Evolutionary conservation across 2,113 vertebrate genomes (phyloP).

Genomic region (Hipposideros armiger): DNA sequence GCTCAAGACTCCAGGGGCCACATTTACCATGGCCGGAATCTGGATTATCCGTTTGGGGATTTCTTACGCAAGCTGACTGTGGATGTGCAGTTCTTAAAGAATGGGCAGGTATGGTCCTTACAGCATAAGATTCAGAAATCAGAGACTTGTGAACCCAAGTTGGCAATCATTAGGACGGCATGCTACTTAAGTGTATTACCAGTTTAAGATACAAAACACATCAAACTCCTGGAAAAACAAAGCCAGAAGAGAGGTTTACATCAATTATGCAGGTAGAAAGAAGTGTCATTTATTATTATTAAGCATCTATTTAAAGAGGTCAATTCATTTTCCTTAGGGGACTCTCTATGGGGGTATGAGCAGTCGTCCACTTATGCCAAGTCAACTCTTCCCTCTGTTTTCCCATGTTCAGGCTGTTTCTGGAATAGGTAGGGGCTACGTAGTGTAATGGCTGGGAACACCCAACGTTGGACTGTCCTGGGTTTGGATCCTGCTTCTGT

Average conservation of each 20-base stretch:
- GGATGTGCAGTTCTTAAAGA: slow-evolving; percentile 90
- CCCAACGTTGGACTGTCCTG: not conserved
- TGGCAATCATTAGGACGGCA: not conserved
- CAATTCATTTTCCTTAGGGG: not conserved
- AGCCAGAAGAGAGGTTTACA: not conserved
- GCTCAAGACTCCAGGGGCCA: slow-evolving; percentile 92
- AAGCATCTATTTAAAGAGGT: not conserved
- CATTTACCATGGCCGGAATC: slow-evolving; percentile 95
- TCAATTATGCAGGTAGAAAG: not conserved
- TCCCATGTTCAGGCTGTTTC: not conserved
- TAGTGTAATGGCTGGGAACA: not conserved
- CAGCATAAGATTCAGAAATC: not conserved
- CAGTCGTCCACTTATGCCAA: not conserved
- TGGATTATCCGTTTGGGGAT: slow-evolving; percentile 91
- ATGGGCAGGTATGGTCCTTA: slow-evolving; percentile 88
- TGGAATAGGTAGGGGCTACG: not conserved
- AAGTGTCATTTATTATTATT: not conserved
- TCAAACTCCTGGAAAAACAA: not conserved
- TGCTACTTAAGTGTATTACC: not conserved
- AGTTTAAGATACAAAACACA: not conserved
- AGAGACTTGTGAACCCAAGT: not conserved
- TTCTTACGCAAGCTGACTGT: slow-evolving; percentile 92
- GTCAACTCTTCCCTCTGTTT: not conserved
- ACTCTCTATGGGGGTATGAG: not conserved
- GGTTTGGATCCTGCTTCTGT: not conserved